Base-by-base conservation (phyloP, 2,797 vertebrate genomes). In the Cuniculus paca region DNA sequence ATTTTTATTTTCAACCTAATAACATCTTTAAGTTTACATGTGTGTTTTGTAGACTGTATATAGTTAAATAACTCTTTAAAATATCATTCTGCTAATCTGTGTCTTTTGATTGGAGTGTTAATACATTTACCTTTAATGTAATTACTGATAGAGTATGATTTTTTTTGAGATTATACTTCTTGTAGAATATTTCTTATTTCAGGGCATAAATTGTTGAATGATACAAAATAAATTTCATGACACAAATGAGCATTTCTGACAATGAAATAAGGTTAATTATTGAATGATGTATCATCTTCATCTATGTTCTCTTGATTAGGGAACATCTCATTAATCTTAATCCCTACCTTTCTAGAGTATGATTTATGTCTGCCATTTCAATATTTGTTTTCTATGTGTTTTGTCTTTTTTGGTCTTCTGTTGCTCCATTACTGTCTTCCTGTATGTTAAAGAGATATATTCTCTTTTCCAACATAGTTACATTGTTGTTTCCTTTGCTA, bases 101-200 rank as follows among this genome's bases (percentile, higher is more conserved):
- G 34, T 68, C 16, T 19, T 68, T 68, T 68, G 63, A 68, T 36
- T 68, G 34, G 63, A 36, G 16, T 68, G 34, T 36, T 68, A n/a
- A 68, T n/a, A 7, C n/a, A 68, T 68, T 68, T 36, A n/a, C 34
- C 19, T 36, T 68, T 68, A n/a, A 8, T 68, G 17, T n/a, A 68
- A 19, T 68, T 68, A 36, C 34, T 36, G 63, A 68, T n/a, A 20
- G 16, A 68, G 63, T 68, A 68, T n/a, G n/a, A n/a, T n/a, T n/a
- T n/a, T n/a, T n/a, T n/a, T n/a, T 26, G 7, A 95, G 42, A 78
- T 48, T 77, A 72, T 72, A 24, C 16, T 36, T 95, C 22, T 19
- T 92, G 45, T 45, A 94, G 78, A 93, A 56, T 91, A 92, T 52
- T 16, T 91, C 95, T 97, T 94, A 97, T 95, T 97, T 95, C 16